Conservation (phyloP, 2,113 vertebrate genomes). For the Pterophyllum scalare region DNA sequence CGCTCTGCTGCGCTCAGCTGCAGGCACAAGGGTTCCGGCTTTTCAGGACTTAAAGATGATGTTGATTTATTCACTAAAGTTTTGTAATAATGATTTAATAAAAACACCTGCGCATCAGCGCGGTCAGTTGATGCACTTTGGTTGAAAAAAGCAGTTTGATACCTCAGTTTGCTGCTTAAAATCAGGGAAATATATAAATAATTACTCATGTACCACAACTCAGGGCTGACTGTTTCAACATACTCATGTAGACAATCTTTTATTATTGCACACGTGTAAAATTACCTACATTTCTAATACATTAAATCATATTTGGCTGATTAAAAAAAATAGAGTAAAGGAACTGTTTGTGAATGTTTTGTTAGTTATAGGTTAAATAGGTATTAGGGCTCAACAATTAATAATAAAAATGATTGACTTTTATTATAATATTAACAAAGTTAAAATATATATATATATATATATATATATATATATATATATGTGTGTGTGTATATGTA, state of each 20-base stretch:
- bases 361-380: not conserved
- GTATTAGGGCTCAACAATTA: not conserved
- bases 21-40: constrained; percentile 4
- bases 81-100: not conserved
- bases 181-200: too few species aligned
- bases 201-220: too few species aligned
- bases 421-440: not conserved
- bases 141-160: too few species aligned
- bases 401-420: not conserved
- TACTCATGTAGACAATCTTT: not conserved
- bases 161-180: too few species aligned
- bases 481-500: too few species aligned
- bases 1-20: not conserved
- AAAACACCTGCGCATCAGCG: too few species aligned
- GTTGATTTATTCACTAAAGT: not conserved
- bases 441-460: too few species aligned
- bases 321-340: not conserved
- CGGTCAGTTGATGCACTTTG: too few species aligned
- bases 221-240: too few species aligned
- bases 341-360: not conserved
- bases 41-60: not conserved
- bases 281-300: not conserved
- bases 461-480: too few species aligned
- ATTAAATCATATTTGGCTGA: not conserved
- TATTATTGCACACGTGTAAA: too few species aligned